These are phyloP conservation scores for Conus betulinus DNA, from an alignment of 1,140 invertebrate genomes.

Conservation along the genomic window DNA sequence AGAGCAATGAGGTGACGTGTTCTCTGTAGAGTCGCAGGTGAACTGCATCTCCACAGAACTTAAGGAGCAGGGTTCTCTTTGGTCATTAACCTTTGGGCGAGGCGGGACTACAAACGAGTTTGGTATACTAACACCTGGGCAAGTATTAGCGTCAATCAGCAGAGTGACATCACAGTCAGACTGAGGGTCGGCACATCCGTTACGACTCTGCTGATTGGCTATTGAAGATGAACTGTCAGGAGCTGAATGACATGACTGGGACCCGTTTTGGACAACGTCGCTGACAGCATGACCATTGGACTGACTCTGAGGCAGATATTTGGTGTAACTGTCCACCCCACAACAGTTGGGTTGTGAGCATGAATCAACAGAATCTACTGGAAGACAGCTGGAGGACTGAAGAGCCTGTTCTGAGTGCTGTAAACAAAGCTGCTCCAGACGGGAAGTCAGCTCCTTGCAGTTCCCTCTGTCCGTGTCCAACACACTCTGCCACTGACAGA, in stretches of 20 bases:
- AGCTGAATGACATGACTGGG: not conserved
- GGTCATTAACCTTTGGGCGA: not conserved
- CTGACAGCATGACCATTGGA: not conserved
- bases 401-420: not conserved
- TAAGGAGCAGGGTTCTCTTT: too few relatives aligned
- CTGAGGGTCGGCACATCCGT: not conserved
- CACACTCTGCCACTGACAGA: not conserved
- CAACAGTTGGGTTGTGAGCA: not conserved
- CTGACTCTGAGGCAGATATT: not conserved
- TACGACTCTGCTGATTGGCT: not conserved
- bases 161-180: not conserved
- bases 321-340: not conserved
- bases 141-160: not conserved
- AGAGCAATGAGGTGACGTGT: not conserved
- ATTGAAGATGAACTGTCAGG: not conserved
- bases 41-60: too few relatives aligned
- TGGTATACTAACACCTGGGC: not conserved
- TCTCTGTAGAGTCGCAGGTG: too few relatives aligned
- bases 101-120: not conserved
- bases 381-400: not conserved
- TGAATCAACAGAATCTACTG: too few relatives aligned
- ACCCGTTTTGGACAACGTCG: not conserved
- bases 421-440: not conserved
- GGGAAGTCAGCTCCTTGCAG: not conserved
- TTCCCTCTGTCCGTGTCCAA: not conserved